Percentiles rank a stretch among this genome's conserved stretches.
Evolutionary conservation across 2,797 vertebrate species (phyloP).

Genomic region (Macropus fuliginosus): DNA sequence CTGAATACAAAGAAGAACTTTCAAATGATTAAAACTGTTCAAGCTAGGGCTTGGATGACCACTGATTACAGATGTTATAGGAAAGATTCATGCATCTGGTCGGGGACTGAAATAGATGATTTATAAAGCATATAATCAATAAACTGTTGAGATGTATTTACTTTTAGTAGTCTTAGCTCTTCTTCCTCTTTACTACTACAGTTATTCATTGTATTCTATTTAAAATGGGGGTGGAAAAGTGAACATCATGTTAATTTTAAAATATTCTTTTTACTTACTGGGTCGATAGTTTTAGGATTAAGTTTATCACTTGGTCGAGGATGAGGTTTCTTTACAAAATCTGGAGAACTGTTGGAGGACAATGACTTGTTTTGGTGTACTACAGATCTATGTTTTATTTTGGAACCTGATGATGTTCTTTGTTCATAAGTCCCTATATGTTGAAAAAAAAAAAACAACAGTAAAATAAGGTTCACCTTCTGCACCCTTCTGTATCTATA

Average conservation of each 20-base stretch:
- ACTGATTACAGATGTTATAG: background rate
- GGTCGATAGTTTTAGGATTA: conserved; percentile 89
- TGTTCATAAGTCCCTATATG: conserved; percentile 74
- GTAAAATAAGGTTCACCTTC: background rate
- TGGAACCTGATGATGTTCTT: conserved; percentile 75
- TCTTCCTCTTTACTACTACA: background rate
- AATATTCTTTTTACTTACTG: conserved; percentile 78
- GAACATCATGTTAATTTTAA: background rate
- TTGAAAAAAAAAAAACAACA: conserved; percentile 33
- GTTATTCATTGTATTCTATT: background rate
- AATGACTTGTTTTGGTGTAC: conserved; percentile 76
- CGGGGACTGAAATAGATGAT: background rate
- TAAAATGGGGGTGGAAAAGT: background rate
- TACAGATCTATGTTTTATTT: conserved; percentile 69
- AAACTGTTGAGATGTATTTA: background rate
- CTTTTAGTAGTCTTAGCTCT: background rate
- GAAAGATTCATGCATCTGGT: background rate
- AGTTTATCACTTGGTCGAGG: conserved; percentile 87
- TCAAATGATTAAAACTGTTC: background rate
- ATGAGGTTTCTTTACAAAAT: conserved; percentile 72
- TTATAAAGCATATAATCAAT: background rate
- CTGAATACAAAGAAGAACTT: background rate
- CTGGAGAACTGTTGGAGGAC: conserved; percentile 62
- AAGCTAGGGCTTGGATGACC: background rate
- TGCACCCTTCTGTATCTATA: background rate